Evolutionary conservation across 2,113 vertebrate genomes (phyloP), one percentile per base, ranked within the genome.

Genomic region (Syrrhaptes paradoxus): DNA sequence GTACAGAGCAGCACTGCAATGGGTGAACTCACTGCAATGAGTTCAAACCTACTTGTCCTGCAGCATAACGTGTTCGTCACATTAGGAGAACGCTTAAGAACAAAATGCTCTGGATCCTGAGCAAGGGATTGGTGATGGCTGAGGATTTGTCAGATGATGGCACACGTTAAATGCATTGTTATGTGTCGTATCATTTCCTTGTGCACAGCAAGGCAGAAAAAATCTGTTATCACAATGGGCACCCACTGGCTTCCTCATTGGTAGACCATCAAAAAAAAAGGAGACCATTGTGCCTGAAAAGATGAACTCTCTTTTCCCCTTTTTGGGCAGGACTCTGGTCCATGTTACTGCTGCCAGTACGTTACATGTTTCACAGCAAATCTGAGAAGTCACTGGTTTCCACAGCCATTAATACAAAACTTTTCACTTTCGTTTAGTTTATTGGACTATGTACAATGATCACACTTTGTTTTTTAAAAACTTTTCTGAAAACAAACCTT

Each of bases 261-360:
- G 43, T 45, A 77, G 63, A 36, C 13, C 38, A 31, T 67, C 3
- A 70, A 70, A 21, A 41, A 91, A 36, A 28, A 18, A 36, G 11
- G 6, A 85, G 13, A 41, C 25, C 0, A 49, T 43, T 21, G 21
- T 0, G 0, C 48, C 43, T 38, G 38, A 84, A 77, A 84, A 71
- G 21, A 43, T 34, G 6, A 87, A 73, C 62, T 65, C 4, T 25
- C 13, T 55, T 89, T 57, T 62, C 43, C 51, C 26, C 46, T 51
- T 85, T 58, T 43, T 76, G 59, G 41, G 52, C 34, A 29, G 12
- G n/a, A 36, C 79, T 70, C 67, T 80, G 34, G 16, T 49, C 54
- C 20, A 2, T 13, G 7, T 62, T 55, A 48, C 51, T 84, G 57
- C 41, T 89, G 41, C 25, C 5, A 1, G 4, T 57, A 31, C 0